A percentile compares a stretch with the other conserved stretches of the same genome.
Evolutionary conservation across 2,113 vertebrate species (phyloP).

Genomic region (Odocoileus hemionus): DNA sequence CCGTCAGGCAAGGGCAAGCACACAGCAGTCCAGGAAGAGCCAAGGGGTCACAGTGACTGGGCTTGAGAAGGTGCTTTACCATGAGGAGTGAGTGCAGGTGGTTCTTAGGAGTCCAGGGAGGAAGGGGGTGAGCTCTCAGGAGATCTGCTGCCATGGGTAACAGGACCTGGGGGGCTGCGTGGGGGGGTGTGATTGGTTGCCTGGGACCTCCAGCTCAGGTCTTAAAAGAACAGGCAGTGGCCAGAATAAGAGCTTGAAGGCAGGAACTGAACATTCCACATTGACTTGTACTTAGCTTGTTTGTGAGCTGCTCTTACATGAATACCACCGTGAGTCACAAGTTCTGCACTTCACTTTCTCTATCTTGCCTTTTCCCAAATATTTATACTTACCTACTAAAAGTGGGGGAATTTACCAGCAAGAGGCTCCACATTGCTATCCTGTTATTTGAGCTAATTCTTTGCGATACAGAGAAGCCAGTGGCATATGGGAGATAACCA

Average conservation of each 20-base stretch:
- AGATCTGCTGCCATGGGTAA: background rate
- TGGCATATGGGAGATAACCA: constrained; percentile 63
- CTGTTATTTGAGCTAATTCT: constrained; percentile 14
- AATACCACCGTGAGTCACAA: background rate
- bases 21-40: background rate
- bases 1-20: background rate
- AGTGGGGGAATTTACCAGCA: background rate
- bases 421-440: background rate
- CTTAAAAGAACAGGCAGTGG: background rate
- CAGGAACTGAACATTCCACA: background rate
- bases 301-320: background rate
- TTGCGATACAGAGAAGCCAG: background rate
- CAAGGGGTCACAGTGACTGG: background rate
- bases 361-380: background rate
- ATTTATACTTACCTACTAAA: background rate
- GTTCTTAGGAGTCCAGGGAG: background rate
- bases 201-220: background rate
- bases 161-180: background rate
- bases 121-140: background rate
- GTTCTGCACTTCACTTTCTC: background rate
- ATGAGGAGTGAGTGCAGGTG: background rate
- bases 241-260: background rate
- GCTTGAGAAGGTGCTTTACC: background rate
- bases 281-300: background rate
- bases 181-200: background rate